Conservation (phyloP, 1,140 invertebrate species). For the Wiebesia pumilae region DNA sequence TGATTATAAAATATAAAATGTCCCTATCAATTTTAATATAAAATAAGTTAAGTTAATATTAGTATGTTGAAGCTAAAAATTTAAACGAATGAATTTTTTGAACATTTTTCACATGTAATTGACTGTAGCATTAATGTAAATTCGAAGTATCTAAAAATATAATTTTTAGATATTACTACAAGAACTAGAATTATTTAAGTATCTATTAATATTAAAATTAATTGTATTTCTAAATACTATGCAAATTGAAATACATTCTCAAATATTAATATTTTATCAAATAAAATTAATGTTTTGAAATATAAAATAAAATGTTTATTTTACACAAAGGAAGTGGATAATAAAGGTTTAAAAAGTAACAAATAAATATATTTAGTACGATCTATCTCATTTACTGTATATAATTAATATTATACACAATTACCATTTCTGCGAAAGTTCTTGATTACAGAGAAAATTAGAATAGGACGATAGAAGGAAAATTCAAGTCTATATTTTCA, state of each 20-base stretch:
- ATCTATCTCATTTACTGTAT: slow-evolving; percentile 56
- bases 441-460: slow-evolving; percentile 55
- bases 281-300: background rate
- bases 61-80: background rate
- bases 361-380: slow-evolving; percentile 53
- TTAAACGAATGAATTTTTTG: background rate
- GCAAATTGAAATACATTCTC: background rate
- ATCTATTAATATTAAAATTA: no score
- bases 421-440: slow-evolving; percentile 56
- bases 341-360: slow-evolving; percentile 47
- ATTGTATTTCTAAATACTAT: no score
- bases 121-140: background rate
- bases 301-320: slow-evolving; percentile 16
- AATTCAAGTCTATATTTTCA: slow-evolving; percentile 54
- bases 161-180: background rate
- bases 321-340: slow-evolving; percentile 24
- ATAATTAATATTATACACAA: slow-evolving; percentile 56
- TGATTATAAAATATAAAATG: slow-evolving; percentile 17
- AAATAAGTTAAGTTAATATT: background rate
- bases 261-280: background rate
- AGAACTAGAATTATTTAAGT: no score
- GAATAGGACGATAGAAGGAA: slow-evolving; percentile 53
- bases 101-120: background rate
- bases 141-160: background rate
- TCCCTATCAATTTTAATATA: background rate